These are phyloP conservation scores for Enteromius unitaeniatus DNA, from an alignment of 2,797 vertebrate species.

Conservation along the genomic window DNA sequence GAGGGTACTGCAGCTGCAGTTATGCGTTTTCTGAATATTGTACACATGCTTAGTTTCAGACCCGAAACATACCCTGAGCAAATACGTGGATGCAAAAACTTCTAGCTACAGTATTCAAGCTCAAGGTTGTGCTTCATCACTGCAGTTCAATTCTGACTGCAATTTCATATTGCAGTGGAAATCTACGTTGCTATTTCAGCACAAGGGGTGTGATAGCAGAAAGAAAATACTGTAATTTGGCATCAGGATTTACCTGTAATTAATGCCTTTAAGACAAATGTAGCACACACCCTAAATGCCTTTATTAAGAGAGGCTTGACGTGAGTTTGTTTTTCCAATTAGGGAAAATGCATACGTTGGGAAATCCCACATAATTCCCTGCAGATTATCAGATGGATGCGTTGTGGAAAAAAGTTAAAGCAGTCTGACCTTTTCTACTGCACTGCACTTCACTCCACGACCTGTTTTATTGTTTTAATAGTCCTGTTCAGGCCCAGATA, in stretches of 20 bases:
- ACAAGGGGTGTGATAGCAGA: not conserved
- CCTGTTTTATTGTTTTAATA: conserved; percentile 58
- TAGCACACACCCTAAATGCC: conserved; percentile 22
- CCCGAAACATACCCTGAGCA: not conserved
- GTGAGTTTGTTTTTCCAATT: conserved; percentile 40
- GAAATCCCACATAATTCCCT: conserved; percentile 23
- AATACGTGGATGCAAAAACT: not conserved
- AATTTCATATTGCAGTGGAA: not conserved
- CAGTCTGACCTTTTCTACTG: conserved; percentile 56
- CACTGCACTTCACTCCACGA: conserved; percentile 39
- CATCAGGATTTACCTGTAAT: not conserved
- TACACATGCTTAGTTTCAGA: not conserved
- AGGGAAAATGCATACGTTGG: conserved; percentile 15
- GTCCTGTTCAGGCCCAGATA: conserved; percentile 50
- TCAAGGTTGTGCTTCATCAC: not conserved
- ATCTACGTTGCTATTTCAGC: not conserved
- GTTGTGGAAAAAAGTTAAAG: conserved; percentile 58
- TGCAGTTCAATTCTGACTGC: not conserved
- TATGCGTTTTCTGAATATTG: not conserved
- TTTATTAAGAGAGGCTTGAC: conserved; percentile 8
- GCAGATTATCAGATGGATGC: conserved; percentile 32
- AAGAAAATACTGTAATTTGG: not conserved
- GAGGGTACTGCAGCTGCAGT: not conserved
- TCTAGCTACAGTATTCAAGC: not conserved
- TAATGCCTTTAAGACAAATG: not conserved